A percentile compares a stretch with the other conserved stretches of the same genome.
These are phyloP conservation scores for Sylvilagus floridanus DNA, from an alignment of 2,797 vertebrate species.

Conservation along the genomic window DNA sequence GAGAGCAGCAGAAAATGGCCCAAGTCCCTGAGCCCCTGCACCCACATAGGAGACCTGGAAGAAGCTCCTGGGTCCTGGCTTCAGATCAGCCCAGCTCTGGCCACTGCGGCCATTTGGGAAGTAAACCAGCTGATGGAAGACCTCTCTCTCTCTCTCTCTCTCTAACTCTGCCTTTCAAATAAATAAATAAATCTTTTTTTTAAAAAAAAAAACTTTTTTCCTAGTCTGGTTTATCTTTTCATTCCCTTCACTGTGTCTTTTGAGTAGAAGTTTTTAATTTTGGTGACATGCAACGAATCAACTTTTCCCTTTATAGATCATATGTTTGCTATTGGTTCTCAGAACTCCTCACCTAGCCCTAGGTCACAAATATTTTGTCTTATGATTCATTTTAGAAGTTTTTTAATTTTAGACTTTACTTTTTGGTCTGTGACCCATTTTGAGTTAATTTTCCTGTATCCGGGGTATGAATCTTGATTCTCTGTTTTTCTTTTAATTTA, in stretches of 20 bases:
- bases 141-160: too few relatives aligned
- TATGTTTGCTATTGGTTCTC: conserved; percentile 30
- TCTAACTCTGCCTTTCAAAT: too few relatives aligned
- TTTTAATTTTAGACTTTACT: conserved; percentile 46
- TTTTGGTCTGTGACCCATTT: conserved; percentile 59
- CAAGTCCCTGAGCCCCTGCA: too few relatives aligned
- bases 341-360: conserved; percentile 28
- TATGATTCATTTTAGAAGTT: conserved; percentile 51
- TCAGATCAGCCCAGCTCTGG: too few relatives aligned
- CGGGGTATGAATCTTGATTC: neutral
- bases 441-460: conserved; percentile 59
- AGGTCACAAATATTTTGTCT: conserved; percentile 54
- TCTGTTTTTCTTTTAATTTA: neutral
- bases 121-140: too few relatives aligned
- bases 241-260: conserved; percentile 19
- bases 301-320: conserved; percentile 52
- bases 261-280: conserved; percentile 42
- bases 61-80: too few relatives aligned
- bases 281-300: conserved; percentile 16
- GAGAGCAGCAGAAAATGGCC: too few relatives aligned
- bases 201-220: too few relatives aligned
- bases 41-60: too few relatives aligned
- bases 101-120: too few relatives aligned
- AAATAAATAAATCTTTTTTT: too few relatives aligned
- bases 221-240: neutral